phyloP scores from a whole-genome alignment of 2,888 invertebrate genomes.

The Coenonympha glycerion region DNA sequence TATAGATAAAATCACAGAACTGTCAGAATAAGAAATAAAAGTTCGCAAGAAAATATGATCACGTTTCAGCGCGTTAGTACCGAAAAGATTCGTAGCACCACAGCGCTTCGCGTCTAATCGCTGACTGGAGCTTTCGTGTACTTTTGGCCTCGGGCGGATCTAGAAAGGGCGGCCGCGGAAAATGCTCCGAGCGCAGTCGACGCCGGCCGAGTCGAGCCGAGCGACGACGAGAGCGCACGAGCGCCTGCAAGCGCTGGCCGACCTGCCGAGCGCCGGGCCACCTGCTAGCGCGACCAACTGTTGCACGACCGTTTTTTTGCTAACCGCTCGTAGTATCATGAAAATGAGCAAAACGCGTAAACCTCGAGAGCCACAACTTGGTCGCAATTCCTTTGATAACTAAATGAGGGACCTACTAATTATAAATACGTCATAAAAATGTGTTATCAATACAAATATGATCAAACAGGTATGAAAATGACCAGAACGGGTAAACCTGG shows the following conservation, averaged over 20 bases:
- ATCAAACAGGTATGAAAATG: too few species aligned
- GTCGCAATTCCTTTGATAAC: conserved; percentile 7
- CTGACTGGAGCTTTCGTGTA: conserved; percentile 64
- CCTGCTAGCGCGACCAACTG: conserved; percentile 70
- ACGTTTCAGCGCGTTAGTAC: conserved; percentile 12
- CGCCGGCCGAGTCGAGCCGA: conserved; percentile 29
- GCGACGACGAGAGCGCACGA: conserved; percentile 42
- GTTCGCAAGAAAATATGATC: conserved; percentile 1
- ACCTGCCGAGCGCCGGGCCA: conserved; percentile 73
- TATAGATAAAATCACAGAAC: background rate
- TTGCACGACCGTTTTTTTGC: conserved; percentile 74
- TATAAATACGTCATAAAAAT: too few species aligned
- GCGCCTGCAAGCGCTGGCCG: conserved; percentile 42
- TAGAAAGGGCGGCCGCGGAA: conserved; percentile 67
- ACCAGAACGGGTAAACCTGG: too few species aligned
- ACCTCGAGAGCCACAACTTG: background rate
- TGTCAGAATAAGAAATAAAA: background rate
- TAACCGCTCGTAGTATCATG: conserved; percentile 51
- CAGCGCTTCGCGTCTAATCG: conserved; percentile 54
- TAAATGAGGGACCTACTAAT: background rate
- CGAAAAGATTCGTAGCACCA: conserved; percentile 43
- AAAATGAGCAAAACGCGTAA: conserved; percentile 54
- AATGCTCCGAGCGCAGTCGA: conserved; percentile 44
- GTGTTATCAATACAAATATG: too few species aligned
- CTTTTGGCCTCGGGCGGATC: conserved; percentile 50